These are phyloP conservation scores for Halcyon leucocephala DNA, from an alignment of 2,797 vertebrate genomes.

Conservation along the genomic window DNA sequence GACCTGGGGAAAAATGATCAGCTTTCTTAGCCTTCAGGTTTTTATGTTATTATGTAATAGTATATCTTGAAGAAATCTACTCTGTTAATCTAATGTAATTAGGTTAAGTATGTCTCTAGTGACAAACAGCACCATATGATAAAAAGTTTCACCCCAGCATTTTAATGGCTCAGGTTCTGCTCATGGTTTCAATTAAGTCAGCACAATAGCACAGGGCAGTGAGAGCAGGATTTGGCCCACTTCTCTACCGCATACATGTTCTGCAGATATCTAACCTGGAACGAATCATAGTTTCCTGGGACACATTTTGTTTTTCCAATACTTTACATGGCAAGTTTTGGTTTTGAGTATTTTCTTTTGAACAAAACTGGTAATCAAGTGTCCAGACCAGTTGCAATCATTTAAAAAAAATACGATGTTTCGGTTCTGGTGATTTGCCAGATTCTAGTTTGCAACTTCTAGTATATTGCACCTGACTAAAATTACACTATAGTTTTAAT, in stretches of 20 bases:
- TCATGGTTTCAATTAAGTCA: conserved; percentile 64
- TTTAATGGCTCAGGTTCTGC: conserved; percentile 55
- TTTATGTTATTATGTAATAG: conserved; percentile 26
- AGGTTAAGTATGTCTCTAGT: conserved; percentile 72
- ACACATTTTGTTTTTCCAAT: conserved; percentile 30
- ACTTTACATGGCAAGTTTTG: conserved; percentile 21
- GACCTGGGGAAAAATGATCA: not conserved
- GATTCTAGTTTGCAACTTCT: not conserved
- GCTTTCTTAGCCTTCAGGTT: conserved; percentile 29
- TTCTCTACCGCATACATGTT: not conserved
- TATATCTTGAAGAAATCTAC: conserved; percentile 50
- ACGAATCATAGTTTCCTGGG: conserved; percentile 34
- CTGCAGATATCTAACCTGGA: conserved; percentile 66
- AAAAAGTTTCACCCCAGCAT: conserved; percentile 44
- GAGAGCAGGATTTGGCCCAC: conserved; percentile 51
- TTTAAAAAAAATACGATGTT: not conserved
- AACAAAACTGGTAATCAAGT: conserved; percentile 11
- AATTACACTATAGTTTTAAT: conserved; percentile 13
- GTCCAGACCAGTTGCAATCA: not conserved
- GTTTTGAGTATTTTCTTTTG: conserved; percentile 24
- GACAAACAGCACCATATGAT: conserved; percentile 35
- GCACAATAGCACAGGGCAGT: conserved; percentile 1
- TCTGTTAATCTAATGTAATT: conserved; percentile 72
- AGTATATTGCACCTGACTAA: not conserved
- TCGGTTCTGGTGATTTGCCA: not conserved